A percentile compares a stretch with the other conserved stretches of the same genome.
phyloP scores from a whole-genome alignment of 2,113 vertebrate species.

The Apodemus sylvaticus region DNA sequence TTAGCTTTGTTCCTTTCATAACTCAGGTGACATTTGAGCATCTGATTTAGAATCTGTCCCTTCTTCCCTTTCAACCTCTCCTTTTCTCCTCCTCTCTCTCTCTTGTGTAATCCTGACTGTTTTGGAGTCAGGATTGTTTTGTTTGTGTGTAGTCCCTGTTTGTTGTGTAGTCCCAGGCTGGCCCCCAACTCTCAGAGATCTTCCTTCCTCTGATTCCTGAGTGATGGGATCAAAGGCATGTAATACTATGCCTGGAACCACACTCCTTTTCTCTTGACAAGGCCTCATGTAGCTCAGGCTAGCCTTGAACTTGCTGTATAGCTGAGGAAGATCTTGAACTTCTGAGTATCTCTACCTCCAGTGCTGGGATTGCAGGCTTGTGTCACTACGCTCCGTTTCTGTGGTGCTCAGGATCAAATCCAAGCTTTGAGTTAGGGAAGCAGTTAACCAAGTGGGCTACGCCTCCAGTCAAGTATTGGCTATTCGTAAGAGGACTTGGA shows the following conservation, averaged over 20 bases:
- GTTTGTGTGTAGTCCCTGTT: no score
- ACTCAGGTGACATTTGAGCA: not conserved
- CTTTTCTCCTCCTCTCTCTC: rapidly evolving
- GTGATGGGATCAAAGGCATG: not conserved
- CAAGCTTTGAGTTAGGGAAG: not conserved
- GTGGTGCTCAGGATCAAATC: not conserved
- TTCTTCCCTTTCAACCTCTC: no score
- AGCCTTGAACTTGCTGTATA: not conserved
- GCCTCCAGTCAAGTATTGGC: not conserved
- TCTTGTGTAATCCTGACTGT: not conserved
- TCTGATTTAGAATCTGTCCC: not conserved
- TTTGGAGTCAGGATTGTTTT: no score
- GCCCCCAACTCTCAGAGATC: not conserved
- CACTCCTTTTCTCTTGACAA: not conserved
- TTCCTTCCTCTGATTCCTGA: not conserved
- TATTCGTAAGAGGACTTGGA: not conserved
- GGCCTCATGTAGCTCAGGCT: not conserved
- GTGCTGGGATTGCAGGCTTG: not conserved
- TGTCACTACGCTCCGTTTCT: not conserved
- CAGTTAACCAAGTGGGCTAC: not conserved
- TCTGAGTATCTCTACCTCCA: not conserved
- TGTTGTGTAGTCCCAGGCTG: not conserved
- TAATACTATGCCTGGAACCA: not conserved
- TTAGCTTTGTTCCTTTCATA: not conserved
- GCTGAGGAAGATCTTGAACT: not conserved